These are phyloP conservation scores for cattle (Bos taurus) DNA, from an alignment of 2,113 vertebrate species.

Conservation along the genomic window ARS-UCD2.0 NC_037336.1:98668501-98669000, in stretches of 20 bases:
- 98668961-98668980: neutral
- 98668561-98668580: neutral
- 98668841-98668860: neutral
- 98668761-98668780: conserved; percentile 21
- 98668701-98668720: neutral
- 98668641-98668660: neutral
- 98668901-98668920: neutral
- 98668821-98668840: neutral
- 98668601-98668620: fast-evolving
- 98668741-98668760: conserved; percentile 11
- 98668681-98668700: neutral
- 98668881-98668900: neutral
- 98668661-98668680: neutral
- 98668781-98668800: neutral
- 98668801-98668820: conserved; percentile 1
- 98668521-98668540: neutral
- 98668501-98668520: neutral
- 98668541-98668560: neutral
- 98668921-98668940: neutral
- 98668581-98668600: neutral
- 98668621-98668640: neutral
- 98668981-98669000: neutral
- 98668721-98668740: neutral
- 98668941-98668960: neutral
- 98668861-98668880: neutral